A percentile compares a stretch with the other conserved stretches of the same genome.
Evolutionary conservation across 2,113 vertebrate genomes (phyloP).

Genomic region (Chaetodon auriga): DNA sequence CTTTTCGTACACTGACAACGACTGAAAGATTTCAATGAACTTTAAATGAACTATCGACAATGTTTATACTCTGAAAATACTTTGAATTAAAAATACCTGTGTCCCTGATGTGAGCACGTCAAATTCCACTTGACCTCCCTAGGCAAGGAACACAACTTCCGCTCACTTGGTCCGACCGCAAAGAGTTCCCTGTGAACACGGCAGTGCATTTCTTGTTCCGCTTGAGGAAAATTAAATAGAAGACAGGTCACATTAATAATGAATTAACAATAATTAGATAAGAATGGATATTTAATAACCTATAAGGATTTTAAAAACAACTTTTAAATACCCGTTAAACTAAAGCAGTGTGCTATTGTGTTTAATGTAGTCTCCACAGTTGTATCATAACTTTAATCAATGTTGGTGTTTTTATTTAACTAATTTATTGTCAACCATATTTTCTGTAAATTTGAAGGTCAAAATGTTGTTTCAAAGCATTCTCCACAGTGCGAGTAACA

Average conservation of each 20-base stretch:
- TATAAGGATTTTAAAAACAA: neutral
- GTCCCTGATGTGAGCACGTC: accelerated
- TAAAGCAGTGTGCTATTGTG: neutral
- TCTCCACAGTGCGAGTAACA: too few relatives aligned
- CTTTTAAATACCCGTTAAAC: neutral
- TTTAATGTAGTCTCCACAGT: neutral
- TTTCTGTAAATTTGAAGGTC: neutral
- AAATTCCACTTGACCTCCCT: conserved; percentile 74
- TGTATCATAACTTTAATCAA: neutral
- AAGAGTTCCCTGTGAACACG: conserved; percentile 42
- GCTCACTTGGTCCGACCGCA: conserved; percentile 13
- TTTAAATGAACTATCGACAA: neutral
- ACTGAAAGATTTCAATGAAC: neutral
- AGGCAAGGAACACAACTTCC: conserved; percentile 49
- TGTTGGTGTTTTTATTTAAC: too few relatives aligned
- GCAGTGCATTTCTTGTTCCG: conserved; percentile 34
- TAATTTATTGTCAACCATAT: too few relatives aligned
- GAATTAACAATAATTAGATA: neutral
- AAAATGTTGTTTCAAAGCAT: too few relatives aligned
- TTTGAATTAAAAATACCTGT: conserved; percentile 16
- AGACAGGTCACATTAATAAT: neutral
- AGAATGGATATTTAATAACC: neutral
- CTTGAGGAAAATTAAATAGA: neutral
- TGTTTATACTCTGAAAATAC: neutral
- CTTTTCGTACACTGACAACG: too few relatives aligned